These are phyloP conservation scores for Steinernema carpocapsae DNA, from an alignment of 2,888 invertebrate genomes.

Conservation along the genomic window DNA sequence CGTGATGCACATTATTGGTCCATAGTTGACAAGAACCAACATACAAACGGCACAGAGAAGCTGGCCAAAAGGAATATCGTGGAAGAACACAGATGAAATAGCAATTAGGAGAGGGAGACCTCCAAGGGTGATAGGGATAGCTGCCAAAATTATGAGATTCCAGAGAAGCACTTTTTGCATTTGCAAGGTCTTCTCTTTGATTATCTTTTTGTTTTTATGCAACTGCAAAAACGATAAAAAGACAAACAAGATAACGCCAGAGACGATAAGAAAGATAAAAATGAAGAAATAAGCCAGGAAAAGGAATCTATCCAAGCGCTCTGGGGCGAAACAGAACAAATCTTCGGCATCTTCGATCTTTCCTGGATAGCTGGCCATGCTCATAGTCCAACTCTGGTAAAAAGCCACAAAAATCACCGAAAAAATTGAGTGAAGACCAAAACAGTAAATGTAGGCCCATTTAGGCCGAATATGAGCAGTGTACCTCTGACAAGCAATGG, in stretches of 20 bases:
- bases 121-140: not conserved
- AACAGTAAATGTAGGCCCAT: conserved; percentile 4
- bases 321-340: not conserved
- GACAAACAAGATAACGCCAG: not conserved
- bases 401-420: not conserved
- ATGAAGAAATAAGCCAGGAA: not conserved
- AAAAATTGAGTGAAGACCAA: not conserved
- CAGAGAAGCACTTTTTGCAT: not conserved
- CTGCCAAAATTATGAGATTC: not conserved
- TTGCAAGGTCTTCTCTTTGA: not conserved
- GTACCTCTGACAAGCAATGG: not conserved
- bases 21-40: not conserved
- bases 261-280: not conserved
- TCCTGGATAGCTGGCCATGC: not conserved
- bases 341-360: not conserved
- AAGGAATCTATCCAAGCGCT: not conserved
- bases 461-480: not conserved
- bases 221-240: not conserved
- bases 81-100: not conserved
- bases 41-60: not conserved
- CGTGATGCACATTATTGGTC: conserved; percentile 13
- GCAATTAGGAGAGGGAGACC: not conserved
- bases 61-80: not conserved
- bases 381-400: not conserved
- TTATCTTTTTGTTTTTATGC: not conserved